Evolutionary conservation across 2,888 invertebrate species (phyloP), one percentile per base, ranked within the genome.

Genomic region (Scotopteryx bipunctaria): DNA sequence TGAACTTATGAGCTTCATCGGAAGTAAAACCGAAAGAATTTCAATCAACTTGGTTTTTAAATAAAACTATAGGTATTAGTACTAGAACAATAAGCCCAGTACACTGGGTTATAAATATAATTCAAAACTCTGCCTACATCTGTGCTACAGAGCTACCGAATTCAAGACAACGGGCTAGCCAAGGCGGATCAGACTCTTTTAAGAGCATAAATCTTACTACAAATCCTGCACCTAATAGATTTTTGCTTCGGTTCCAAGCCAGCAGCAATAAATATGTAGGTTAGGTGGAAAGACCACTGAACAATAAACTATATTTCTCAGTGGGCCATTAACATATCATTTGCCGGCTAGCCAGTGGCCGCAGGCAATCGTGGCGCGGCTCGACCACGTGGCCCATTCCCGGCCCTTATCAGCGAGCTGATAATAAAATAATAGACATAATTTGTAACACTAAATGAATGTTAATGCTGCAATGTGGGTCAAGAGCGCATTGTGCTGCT

Each of bases 321-420:
- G 79, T 78, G 75, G 75, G 66, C 77, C 79, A 83, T 85, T 85
- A 84, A 78, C 83, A 81, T 85, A 85, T 81, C 76, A 81, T 81
- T 84, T 78, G 67, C 71, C 65, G 67, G 67, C 66, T 76, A 23
- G 23, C 21, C 32, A 42, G 75, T 42, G 38, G 71, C 84, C 77
- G 59, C 61, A 49, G 66, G 71, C 66, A 73, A 75, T 53, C 59
- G 51, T 44, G 50, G 55, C 58, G 61, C 60, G 60, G 47, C 56
- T 46, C 47, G 40, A 13, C 55, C 63, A 64, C 69, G 67, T 64
- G 69, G 63, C 61, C 63, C 38, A 43, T 46, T 57, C 40, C 50
- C 36, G 29, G 27, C 13, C 19, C 55, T 57, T 63, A 63, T 61
- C 63, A 56, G 45, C n/a, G 17, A 14, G 16, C 56, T 57, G 63